A percentile compares a stretch with the other conserved stretches of the same genome.
These are phyloP conservation scores for Mormyrops attenuatus DNA, from an alignment of 2,797 vertebrate genomes.

Conservation along the genomic window DNA sequence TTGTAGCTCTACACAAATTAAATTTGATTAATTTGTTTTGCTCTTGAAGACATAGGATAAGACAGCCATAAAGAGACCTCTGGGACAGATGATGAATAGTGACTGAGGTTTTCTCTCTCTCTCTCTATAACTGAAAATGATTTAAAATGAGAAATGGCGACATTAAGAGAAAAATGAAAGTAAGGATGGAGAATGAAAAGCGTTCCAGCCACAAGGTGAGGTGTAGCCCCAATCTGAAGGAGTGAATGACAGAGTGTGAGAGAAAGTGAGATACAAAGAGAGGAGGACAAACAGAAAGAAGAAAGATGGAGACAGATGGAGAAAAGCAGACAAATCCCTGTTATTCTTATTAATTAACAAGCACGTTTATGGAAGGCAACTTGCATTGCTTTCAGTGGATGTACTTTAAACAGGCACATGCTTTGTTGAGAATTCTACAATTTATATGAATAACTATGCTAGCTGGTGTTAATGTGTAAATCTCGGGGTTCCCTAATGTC, in stretches of 20 bases:
- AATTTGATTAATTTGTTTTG: conserved; percentile 1
- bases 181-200: conserved; percentile 49
- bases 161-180: conserved; percentile 58
- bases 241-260: conserved; percentile 55
- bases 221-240: conserved; percentile 57
- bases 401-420: neutral
- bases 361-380: neutral
- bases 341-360: neutral
- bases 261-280: conserved; percentile 41
- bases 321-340: neutral
- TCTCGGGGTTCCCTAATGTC: neutral
- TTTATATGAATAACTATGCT: neutral
- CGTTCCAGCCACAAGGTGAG: conserved; percentile 45
- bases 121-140: conserved; percentile 17
- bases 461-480: neutral
- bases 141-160: conserved; percentile 58
- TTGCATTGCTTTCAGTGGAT: neutral
- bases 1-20: neutral
- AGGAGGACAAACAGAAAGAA: conserved; percentile 40
- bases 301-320: conserved; percentile 11
- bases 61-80: neutral
- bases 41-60: neutral
- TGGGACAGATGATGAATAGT: neutral
- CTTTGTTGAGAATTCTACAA: neutral
- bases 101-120: neutral